phyloP scores from a whole-genome alignment of 2,888 invertebrate species.

The Calameuta idolon region DNA sequence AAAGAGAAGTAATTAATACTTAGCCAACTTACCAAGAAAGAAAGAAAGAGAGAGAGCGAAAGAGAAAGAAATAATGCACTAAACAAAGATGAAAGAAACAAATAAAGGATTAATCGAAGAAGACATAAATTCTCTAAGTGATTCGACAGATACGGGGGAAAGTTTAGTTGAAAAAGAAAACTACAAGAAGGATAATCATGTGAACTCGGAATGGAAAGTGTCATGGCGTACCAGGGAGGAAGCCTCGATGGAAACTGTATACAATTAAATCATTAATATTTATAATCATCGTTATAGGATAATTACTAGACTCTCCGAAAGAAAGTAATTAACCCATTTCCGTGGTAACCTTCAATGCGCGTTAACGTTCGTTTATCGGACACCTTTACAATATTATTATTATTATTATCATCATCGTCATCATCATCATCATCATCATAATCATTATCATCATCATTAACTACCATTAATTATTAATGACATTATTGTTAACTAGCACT shows the following conservation, averaged over 20 bases:
- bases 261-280: conserved; percentile 9
- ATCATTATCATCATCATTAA: conserved; percentile 22
- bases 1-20: not conserved
- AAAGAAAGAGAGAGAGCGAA: not conserved
- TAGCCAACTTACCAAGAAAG: not conserved
- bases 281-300: conserved; percentile 5
- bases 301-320: conserved; percentile 2
- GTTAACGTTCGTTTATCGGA: conserved; percentile 3
- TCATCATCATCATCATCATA: conserved; percentile 20
- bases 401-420: conserved; percentile 19
- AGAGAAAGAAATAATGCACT: not conserved
- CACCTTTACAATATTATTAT: conserved; percentile 19
- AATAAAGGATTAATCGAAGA: not conserved
- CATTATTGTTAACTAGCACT: not conserved
- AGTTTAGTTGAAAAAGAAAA: not conserved
- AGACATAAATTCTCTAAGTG: not conserved
- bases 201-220: not conserved
- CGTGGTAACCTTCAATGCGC: not conserved
- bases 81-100: not conserved
- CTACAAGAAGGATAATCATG: not conserved
- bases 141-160: not conserved
- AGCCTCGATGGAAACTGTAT: not conserved
- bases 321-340: not conserved
- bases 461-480: conserved; percentile 13
- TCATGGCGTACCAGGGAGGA: not conserved